Evolutionary conservation across 2,888 invertebrate genomes (phyloP).

Genomic region (Mycalesis mineus): DNA sequence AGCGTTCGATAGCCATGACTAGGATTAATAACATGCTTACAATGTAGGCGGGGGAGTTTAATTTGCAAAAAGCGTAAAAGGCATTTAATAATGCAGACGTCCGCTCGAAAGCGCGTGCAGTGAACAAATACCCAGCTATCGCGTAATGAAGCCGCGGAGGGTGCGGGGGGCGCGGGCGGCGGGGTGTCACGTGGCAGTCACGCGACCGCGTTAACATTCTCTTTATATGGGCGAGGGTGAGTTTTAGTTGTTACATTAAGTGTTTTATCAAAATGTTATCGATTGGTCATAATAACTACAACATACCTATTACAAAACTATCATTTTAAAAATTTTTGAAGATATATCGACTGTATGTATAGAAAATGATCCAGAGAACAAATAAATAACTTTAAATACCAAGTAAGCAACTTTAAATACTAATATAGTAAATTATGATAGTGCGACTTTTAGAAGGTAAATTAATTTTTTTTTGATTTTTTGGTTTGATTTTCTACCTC

Average conservation of each 20-base stretch:
- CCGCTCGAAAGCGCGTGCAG: constrained; percentile 61
- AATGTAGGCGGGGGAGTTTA: constrained; percentile 51
- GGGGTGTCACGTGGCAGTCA: constrained; percentile 60
- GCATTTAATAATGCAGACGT: constrained; percentile 78
- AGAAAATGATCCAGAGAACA: too few relatives aligned
- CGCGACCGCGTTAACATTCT: constrained; percentile 68
- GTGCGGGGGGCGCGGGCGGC: constrained; percentile 38
- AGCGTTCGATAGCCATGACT: constrained; percentile 41
- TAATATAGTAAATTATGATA: too few relatives aligned
- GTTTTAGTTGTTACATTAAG: constrained; percentile 46
- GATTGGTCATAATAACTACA: constrained; percentile 15
- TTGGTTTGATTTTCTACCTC: too few relatives aligned
- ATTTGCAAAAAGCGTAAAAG: constrained; percentile 76
- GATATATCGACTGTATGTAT: too few relatives aligned
- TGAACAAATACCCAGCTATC: constrained; percentile 73
- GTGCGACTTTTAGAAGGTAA: too few relatives aligned
- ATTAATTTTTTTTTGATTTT: too few relatives aligned
- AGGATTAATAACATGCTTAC: constrained; percentile 60
- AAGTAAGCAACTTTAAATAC: too few relatives aligned
- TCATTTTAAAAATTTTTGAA: too few relatives aligned
- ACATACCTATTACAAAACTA: too few relatives aligned
- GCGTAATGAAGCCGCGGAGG: constrained; percentile 66
- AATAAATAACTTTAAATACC: too few relatives aligned
- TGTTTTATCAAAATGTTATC: constrained; percentile 43
- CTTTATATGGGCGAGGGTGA: constrained; percentile 47